Base-by-base conservation (phyloP, 2,888 invertebrate species). In the Sesia apiformis region DNA sequence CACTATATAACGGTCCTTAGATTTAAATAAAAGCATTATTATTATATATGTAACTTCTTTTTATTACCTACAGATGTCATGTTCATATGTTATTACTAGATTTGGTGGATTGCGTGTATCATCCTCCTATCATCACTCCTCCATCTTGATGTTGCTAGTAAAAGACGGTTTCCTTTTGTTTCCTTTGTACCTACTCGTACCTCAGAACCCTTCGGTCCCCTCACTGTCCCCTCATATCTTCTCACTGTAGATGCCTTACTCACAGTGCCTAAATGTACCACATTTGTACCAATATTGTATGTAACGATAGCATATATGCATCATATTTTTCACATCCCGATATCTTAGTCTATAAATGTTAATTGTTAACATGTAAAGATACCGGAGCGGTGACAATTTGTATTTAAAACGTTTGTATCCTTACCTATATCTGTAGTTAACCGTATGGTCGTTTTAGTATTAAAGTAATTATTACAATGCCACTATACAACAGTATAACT, bases 231-330 rank as follows among this genome's bases (percentile, higher is more conserved):
- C 67, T 72, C 84, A 91, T 91, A 91, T 91, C 91, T 87, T 88
- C 89, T 92, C 93, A 93, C 92, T 93, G 93, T 94, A 94, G 94
- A 90, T 94, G 94, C 94, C 94, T 94, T 94, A 93, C 92, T 93
- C 93, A 93, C 94, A 93, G 94, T 94, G 94, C 94, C 94, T 94
- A 91, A 80, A 78, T 86, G 76, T 87, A 87, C 84, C 60, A 59
- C 56, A 57, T 58, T 55, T 61, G 56, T 60, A 58, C 78, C 83
- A 86, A 84, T 84, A 84, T 86, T 88, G 81, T 87, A 86, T 73
- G 70, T 68, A 75, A 80, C 76, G 70, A 70, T 81, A 80, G 78
- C 72, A 77, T 81, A 76, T 78, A 59, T 81, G 81, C 81, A 81
- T 84, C 76, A 68, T 71, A 74, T 72, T 76, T 75, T 76, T 82